A percentile compares a stretch with the other conserved stretches of the same genome.
Conservation (phyloP, 2,113 vertebrate genomes). For the Pseudorhombus dupliciocellatus region DNA sequence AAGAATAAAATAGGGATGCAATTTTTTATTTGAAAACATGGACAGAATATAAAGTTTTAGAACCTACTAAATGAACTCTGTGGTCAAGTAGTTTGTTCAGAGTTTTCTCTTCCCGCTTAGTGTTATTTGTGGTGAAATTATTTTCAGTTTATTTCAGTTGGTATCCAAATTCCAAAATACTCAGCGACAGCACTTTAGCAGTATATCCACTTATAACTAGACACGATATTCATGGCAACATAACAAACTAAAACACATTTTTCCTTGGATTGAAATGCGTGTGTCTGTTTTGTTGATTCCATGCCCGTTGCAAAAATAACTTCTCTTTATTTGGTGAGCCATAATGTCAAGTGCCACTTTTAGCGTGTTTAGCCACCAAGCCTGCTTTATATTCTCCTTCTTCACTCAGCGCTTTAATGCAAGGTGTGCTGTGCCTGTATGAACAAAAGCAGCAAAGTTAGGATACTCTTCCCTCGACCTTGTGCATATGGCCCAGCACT, state of each 20-base stretch:
- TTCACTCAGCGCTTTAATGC: background rate
- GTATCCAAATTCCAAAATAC: too few species aligned
- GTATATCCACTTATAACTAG: background rate
- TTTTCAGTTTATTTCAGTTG: too few species aligned
- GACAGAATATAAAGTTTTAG: background rate
- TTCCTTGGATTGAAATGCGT: background rate
- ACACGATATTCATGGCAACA: background rate
- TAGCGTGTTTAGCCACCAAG: conserved; percentile 19
- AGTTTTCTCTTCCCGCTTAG: background rate
- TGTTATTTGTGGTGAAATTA: background rate
- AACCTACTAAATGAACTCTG: background rate
- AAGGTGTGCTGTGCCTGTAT: background rate
- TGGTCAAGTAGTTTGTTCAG: background rate
- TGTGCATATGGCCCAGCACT: background rate
- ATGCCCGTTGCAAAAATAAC: conserved; percentile 3
- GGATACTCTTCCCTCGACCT: background rate
- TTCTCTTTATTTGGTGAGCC: conserved; percentile 14
- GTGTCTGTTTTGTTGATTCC: conserved; percentile 5
- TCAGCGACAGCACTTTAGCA: too few species aligned
- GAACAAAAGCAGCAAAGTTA: conserved; percentile 1
- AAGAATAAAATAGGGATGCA: too few species aligned
- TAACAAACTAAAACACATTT: background rate
- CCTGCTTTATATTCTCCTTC: conserved; percentile 11
- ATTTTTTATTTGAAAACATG: too few species aligned
- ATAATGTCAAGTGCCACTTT: conserved; percentile 5